Evolutionary conservation across 2,113 vertebrate species (phyloP).

Genomic region (Rhodinocichla rosea): DNA sequence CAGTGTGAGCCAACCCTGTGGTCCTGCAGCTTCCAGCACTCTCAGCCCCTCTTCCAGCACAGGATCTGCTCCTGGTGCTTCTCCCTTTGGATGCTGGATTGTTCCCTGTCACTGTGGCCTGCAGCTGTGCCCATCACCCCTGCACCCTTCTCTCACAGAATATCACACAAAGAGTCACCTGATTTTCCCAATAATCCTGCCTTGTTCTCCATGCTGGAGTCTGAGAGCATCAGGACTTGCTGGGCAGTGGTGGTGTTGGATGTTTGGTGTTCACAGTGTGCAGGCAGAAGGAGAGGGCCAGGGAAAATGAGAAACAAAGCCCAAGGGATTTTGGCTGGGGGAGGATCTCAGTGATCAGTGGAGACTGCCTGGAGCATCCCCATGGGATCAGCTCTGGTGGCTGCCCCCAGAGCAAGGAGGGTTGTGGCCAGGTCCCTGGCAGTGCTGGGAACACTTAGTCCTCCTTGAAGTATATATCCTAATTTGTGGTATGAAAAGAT

Average conservation of each 20-base stretch:
- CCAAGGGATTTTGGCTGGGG: neutral
- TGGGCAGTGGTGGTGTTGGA: neutral
- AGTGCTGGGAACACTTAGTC: neutral
- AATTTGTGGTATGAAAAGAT: slow-evolving; percentile 18
- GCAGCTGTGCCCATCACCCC: neutral
- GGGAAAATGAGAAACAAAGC: neutral
- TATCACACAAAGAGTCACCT: neutral
- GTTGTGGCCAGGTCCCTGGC: neutral
- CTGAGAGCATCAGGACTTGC: neutral
- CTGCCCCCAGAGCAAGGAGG: neutral
- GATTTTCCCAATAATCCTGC: neutral
- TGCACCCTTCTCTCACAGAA: neutral
- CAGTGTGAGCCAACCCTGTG: neutral
- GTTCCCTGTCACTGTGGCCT: accelerated
- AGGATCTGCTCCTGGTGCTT: neutral
- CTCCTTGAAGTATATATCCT: neutral
- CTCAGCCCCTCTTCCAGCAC: neutral
- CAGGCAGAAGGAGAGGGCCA: neutral
- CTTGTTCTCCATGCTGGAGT: neutral
- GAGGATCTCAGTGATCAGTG: neutral
- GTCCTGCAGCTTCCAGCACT: neutral
- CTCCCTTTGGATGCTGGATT: accelerated
- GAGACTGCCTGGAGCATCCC: neutral
- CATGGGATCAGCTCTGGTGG: neutral
- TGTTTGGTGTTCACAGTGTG: neutral